A percentile compares a stretch with the other conserved stretches of the same genome.
phyloP scores from a whole-genome alignment of 1,140 invertebrate species.

The Macrobrachium rosenbergii region DNA sequence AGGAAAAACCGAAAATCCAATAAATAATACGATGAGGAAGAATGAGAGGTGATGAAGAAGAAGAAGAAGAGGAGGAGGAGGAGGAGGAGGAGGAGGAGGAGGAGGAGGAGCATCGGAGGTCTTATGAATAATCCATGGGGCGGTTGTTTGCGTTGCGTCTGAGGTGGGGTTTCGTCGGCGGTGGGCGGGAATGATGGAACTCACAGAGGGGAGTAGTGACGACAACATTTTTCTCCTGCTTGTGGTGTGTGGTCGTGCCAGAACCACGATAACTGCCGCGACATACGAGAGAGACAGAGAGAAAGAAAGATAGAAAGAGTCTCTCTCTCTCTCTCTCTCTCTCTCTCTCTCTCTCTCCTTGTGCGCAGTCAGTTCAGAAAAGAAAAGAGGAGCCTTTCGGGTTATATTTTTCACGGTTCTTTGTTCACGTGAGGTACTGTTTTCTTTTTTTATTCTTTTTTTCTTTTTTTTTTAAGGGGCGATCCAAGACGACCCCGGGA shows the following conservation, averaged over 20 bases:
- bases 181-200: conserved; percentile 46
- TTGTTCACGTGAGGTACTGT: too few species aligned
- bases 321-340: background rate
- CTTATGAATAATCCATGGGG: conserved; percentile 14
- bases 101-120: conserved; percentile 16
- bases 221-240: conserved; percentile 52
- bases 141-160: conserved; percentile 33
- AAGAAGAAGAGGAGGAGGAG: background rate
- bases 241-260: conserved; percentile 44
- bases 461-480: too few species aligned
- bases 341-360: too few species aligned
- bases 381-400: too few species aligned
- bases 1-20: background rate
- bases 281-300: conserved; percentile 27
- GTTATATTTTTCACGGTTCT: too few species aligned
- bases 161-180: background rate
- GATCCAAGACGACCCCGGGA: too few species aligned
- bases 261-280: conserved; percentile 36
- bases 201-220: conserved; percentile 34
- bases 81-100: conserved; percentile 3
- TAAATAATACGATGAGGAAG: conserved; percentile 22
- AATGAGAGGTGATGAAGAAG: background rate
- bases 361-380: too few species aligned
- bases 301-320: background rate
- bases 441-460: too few species aligned